A percentile compares a stretch with the other conserved stretches of the same genome.
Conservation (phyloP, 2,113 vertebrate genomes). For the Lamprotornis superbus region DNA sequence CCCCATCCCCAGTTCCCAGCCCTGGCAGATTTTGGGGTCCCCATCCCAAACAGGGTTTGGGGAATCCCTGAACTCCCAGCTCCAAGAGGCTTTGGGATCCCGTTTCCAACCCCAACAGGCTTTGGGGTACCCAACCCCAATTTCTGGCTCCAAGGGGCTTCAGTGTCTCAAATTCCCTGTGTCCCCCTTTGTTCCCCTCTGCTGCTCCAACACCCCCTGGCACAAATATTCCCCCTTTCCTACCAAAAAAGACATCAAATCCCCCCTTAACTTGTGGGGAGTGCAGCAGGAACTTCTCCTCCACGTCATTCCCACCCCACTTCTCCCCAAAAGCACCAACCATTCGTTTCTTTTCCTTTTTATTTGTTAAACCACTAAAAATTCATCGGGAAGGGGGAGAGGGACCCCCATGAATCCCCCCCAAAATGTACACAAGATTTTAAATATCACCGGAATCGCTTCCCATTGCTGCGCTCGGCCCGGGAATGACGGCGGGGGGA, state of each 20-base stretch:
- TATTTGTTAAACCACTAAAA: slow-evolving; percentile 80
- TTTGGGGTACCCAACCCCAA: neutral
- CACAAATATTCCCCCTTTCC: neutral
- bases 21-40: neutral
- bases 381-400: neutral
- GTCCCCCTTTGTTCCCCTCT: accelerated
- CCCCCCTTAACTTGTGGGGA: accelerated
- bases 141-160: neutral
- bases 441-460: slow-evolving; percentile 59
- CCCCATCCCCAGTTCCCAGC: no score
- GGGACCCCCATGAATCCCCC: neutral
- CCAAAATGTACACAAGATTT: slow-evolving; percentile 53
- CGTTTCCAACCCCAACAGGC: neutral
- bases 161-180: neutral
- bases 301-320: accelerated
- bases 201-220: neutral
- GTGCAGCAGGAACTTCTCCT: accelerated
- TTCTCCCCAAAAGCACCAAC: neutral
- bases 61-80: neutral
- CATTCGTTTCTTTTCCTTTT: slow-evolving; percentile 49
- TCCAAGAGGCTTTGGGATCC: neutral
- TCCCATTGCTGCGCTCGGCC: slow-evolving; percentile 21
- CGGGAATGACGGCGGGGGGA: neutral
- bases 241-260: neutral
- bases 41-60: neutral